Evolutionary conservation across 1,140 invertebrate species (phyloP), one percentile per base, ranked within the genome.

Genomic region (Brachionus rubens): DNA sequence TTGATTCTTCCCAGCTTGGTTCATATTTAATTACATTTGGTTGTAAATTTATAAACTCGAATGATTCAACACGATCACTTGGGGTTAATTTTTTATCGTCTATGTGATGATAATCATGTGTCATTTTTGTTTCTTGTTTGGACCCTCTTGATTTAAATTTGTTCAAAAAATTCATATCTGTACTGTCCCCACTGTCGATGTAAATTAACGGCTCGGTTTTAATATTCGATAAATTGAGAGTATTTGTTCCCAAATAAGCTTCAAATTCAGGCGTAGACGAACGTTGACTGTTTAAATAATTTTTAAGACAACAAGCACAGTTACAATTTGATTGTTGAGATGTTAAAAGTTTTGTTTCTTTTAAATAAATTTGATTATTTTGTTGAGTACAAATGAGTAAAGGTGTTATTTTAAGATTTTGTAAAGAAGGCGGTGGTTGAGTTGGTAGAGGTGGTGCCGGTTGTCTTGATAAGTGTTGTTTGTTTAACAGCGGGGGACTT

Each of bases 401-500:
- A 65, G 59, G 59, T 65, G 59, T 43, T 65, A 65, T 65, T 65
- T 65, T 65, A 24, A n/a, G n/a, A n/a, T n/a, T n/a, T n/a, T 19
- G 36, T 12, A 65, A 36, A 3, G 59, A 65, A 24, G 59, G 59
- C 24, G 59, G 59, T 43, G 59, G 59, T 43, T 65, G 59, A 21
- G 59, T 14, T 6, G 59, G 59, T 21, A 65, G 19, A 43, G 59
- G 59, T 65, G 59, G 59, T 43, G 59, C 36, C 16, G 59, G 59
- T 26, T 65, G 9, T 24, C 43, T 10, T 65, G 59, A 12, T 65
- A 43, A 24, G 33, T 1, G 21, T 65, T n/a, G n/a, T n/a, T n/a
- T n/a, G n/a, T 43, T 65, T 2, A 41, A 24, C 9, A 21, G 33
- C 40, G 59, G 59, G 19, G 59, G 59, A 19, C 14, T 65, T 4